Evolutionary conservation across 2,113 vertebrate genomes (phyloP), one percentile per base, ranked within the genome.

Genomic region (Stegostoma tigrinum): DNA sequence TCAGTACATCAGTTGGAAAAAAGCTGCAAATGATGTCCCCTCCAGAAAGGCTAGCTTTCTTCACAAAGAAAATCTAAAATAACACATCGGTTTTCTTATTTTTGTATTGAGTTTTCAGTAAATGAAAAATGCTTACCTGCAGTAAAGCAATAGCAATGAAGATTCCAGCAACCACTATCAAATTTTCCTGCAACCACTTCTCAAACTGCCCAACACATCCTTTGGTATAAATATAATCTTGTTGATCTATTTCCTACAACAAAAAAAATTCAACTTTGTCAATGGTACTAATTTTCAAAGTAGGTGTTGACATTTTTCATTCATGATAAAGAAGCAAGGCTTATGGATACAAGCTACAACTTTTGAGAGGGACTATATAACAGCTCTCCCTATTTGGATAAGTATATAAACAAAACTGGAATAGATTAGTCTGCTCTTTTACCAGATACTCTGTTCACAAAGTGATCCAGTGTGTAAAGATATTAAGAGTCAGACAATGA

Each of bases 201-300:
- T 99, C 98, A 97, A 99, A 99, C 97, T 99, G 98, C 24, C 98
- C 98, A 97, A 98, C 98, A 2, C 98, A 99, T 96, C 98, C 98
- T 95, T 99, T 99, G 21, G 98, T 99, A 96, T 98, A 97, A 97
- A 99, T 99, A 90, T 96, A 98, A 95, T 97, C 97, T 97, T 98
- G 98, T 96, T 98, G 97, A 14, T 98, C 97, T 96, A 98, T 96
- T 27, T 99, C 98, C 98, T 99, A 70, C 15, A 66, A 78, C 87
- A 78, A 94, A 48, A 17, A 89, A 45, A 64, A 80, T 10, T 38
- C 15, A 83, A 38, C 5, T 83, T 42, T 83, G 78, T 19, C n/a
- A 83, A 83, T 42, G 38, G 78, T 42, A 42, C 17, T 21, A 38
- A 83, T n/a, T 42, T 83, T 42, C 14, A 52, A 89, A 34, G 27